Conservation (phyloP, 2,797 vertebrate genomes). For the Enteromius mattozi region DNA sequence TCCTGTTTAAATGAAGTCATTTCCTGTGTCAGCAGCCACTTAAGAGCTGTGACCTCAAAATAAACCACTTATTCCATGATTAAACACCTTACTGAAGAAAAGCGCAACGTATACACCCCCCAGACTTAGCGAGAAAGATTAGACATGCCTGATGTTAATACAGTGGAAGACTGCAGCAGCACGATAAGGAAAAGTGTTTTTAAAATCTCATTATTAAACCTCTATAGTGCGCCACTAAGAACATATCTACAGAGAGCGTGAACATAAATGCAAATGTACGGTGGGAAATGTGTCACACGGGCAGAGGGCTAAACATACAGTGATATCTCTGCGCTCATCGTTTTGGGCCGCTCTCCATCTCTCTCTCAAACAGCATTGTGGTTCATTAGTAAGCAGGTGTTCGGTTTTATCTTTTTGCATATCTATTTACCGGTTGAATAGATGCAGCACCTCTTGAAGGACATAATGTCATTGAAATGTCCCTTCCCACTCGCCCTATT, state of each 20-base stretch:
- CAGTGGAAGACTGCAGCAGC: slow-evolving; percentile 32
- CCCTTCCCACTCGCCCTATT: slow-evolving; percentile 19
- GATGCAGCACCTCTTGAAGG: slow-evolving; percentile 40
- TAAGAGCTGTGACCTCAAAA: slow-evolving; percentile 69
- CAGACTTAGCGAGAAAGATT: slow-evolving; percentile 7
- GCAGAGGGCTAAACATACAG: background rate
- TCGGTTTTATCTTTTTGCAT: slow-evolving; percentile 41
- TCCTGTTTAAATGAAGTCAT: slow-evolving; percentile 61
- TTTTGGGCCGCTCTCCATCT: slow-evolving; percentile 2
- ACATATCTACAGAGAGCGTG: background rate
- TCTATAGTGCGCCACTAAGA: background rate
- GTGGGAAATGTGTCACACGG: background rate
- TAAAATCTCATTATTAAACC: slow-evolving; percentile 39
- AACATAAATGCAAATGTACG: slow-evolving; percentile 32
- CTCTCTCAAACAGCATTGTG: slow-evolving; percentile 7
- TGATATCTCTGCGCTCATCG: background rate
- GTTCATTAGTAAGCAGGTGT: slow-evolving; percentile 39
- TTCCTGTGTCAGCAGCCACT: slow-evolving; percentile 74
- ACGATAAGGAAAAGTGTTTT: slow-evolving; percentile 38
- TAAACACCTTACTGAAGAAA: slow-evolving; percentile 27
- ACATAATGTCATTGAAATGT: slow-evolving; percentile 34
- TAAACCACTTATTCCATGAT: slow-evolving; percentile 57
- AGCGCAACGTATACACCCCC: background rate
- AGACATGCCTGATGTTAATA: slow-evolving; percentile 17
- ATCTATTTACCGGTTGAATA: slow-evolving; percentile 34